Evolutionary conservation across 1,140 invertebrate species (phyloP).

Genomic region (Vollenhovia emeryi): DNA sequence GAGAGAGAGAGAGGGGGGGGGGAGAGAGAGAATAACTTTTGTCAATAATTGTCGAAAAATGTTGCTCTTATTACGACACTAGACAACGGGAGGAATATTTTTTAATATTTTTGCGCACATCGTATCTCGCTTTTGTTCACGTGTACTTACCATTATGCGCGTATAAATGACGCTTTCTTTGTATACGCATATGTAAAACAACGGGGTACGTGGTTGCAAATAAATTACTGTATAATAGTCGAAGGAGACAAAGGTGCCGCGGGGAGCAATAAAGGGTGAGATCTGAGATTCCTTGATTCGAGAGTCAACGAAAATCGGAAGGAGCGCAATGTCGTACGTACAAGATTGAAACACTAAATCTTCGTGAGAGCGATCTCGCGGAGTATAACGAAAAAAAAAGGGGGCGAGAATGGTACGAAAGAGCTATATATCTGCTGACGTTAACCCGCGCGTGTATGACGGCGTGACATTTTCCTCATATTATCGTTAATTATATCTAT

Average conservation of each 20-base stretch:
- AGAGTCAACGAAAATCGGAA: conserved; percentile 36
- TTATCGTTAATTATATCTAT: conserved; percentile 24
- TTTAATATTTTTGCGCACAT: neutral
- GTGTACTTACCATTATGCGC: neutral
- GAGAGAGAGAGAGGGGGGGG: neutral
- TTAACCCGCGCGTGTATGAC: too few relatives aligned
- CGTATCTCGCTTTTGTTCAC: conserved; percentile 1
- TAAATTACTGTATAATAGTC: conserved; percentile 24
- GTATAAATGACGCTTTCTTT: neutral
- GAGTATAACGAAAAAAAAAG: neutral
- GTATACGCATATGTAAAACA: neutral
- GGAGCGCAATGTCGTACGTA: neutral
- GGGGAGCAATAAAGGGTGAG: conserved; percentile 41
- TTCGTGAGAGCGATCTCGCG: neutral
- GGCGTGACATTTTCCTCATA: neutral
- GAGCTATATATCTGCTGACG: neutral
- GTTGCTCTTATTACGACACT: neutral
- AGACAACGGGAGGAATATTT: neutral
- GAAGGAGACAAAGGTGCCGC: neutral
- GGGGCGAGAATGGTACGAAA: neutral
- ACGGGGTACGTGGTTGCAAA: neutral
- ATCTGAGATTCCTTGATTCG: conserved; percentile 44
- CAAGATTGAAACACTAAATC: conserved; percentile 55
- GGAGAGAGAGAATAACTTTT: neutral
- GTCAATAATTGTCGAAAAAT: neutral